Conservation (phyloP, 2,888 invertebrate species). For the Tipula helvola region DNA sequence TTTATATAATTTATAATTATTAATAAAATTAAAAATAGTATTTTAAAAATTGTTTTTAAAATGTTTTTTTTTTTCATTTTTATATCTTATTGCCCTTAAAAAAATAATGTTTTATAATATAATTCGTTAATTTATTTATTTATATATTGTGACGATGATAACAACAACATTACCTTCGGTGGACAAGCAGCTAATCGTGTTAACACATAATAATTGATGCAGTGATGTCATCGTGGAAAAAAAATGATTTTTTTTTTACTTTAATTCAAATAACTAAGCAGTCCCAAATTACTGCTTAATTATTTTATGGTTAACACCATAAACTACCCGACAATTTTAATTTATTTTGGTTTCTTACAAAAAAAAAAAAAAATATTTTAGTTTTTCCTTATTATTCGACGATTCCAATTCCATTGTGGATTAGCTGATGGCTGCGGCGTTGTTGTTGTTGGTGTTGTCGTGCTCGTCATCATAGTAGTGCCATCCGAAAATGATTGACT, state of each 20-base stretch:
- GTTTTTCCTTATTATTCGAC: neutral
- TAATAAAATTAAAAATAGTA: neutral
- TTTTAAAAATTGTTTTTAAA: neutral
- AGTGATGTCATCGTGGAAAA: too few species aligned
- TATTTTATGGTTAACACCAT: too few species aligned
- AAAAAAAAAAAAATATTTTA: neutral
- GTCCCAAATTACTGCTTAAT: too few species aligned
- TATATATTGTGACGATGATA: neutral
- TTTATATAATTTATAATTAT: neutral
- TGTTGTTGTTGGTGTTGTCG: neutral
- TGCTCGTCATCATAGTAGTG: neutral
- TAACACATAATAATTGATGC: too few species aligned
- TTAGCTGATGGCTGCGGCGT: neutral
- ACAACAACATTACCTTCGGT: too few species aligned
- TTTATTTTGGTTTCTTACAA: neutral
- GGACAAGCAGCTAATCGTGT: too few species aligned
- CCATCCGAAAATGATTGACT: neutral
- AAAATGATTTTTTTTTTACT: too few species aligned
- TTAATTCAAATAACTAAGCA: too few species aligned
- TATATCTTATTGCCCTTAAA: neutral
- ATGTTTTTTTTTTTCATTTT: neutral
- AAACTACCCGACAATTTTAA: neutral
- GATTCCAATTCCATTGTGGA: neutral
- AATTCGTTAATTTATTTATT: neutral
- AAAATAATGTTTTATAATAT: neutral